Evolutionary conservation across 92 coral and sea anemone species (phyloP).

Genomic region (Pocillopora meandrina): DNA sequence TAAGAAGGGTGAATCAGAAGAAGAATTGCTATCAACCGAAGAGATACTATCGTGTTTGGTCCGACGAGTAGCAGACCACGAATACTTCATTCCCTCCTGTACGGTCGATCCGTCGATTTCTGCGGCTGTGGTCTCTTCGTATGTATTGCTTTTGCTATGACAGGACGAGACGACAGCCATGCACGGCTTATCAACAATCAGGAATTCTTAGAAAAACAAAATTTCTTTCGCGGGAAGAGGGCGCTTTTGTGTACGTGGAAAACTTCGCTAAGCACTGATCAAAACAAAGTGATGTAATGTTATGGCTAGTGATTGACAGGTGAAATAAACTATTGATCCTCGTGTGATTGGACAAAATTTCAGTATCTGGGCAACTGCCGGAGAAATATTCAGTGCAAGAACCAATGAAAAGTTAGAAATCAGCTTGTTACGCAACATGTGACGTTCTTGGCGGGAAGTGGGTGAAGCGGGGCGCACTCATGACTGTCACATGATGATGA

Average conservation of each 20-base stretch:
- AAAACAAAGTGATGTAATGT: constrained; percentile 96
- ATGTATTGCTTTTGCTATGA: constrained; percentile 51
- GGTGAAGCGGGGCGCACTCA: not conserved
- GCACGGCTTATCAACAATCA: constrained; percentile 37
- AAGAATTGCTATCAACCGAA: constrained; percentile 92
- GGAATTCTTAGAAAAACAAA: constrained; percentile 9
- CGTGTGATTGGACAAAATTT: constrained; percentile 20
- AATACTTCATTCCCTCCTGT: constrained; percentile 44
- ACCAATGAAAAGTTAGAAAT: constrained; percentile 24
- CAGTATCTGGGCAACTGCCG: constrained; percentile 22
- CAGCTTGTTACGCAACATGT: not conserved
- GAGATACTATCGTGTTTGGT: constrained; percentile 96
- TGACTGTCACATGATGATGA: constrained; percentile 74
- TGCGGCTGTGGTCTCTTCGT: constrained; percentile 65
- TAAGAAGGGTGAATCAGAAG: constrained; percentile 78
- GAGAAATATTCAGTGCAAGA: constrained; percentile 11
- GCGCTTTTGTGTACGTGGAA: constrained; percentile 9
- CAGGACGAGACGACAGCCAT: constrained; percentile 74
- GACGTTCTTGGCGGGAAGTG: constrained; percentile 46
- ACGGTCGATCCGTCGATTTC: constrained; percentile 36
- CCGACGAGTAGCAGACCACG: constrained; percentile 82
- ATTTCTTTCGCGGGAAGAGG: not conserved
- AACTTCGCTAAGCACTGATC: constrained; percentile 33
- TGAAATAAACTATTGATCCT: constrained; percentile 1
- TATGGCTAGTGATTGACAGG: constrained; percentile 55